A percentile compares a stretch with the other conserved stretches of the same genome.
phyloP scores from a whole-genome alignment of 2,888 invertebrate species.

The Amblyjoppa fuscipennis region DNA sequence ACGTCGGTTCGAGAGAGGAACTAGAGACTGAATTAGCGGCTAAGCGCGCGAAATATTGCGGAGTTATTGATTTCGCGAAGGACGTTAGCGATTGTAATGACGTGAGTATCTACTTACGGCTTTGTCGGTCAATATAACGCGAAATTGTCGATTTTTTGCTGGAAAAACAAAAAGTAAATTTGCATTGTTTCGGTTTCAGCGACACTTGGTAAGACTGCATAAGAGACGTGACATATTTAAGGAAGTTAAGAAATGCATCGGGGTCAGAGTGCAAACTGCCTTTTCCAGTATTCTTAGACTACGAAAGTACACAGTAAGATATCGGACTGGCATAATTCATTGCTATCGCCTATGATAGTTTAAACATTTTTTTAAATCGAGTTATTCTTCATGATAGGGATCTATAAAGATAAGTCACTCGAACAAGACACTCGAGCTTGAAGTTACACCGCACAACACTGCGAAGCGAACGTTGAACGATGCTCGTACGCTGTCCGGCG shows the following conservation, averaged over 20 bases:
- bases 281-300: constrained; percentile 87
- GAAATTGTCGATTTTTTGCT: neutral
- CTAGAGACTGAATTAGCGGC: constrained; percentile 79
- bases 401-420: constrained; percentile 86
- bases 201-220: constrained; percentile 77
- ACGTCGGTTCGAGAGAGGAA: constrained; percentile 77
- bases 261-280: constrained; percentile 83
- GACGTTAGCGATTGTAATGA: constrained; percentile 72
- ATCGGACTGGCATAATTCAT: constrained; percentile 3
- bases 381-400: constrained; percentile 85
- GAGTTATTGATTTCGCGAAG: constrained; percentile 75
- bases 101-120: constrained; percentile 69
- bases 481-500: constrained; percentile 94
- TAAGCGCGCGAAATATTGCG: constrained; percentile 79
- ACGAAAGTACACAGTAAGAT: constrained; percentile 87
- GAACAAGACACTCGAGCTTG: constrained; percentile 85
- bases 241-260: constrained; percentile 83
- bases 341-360: constrained; percentile 61
- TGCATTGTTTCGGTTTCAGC: constrained; percentile 71
- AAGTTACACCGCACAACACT: constrained; percentile 87
- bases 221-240: constrained; percentile 82
- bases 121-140: neutral
- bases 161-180: constrained; percentile 38
- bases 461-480: constrained; percentile 85
- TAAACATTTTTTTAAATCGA: constrained; percentile 17